Evolutionary conservation across 2,113 vertebrate species (phyloP).

Genomic region (Synodontis membranacea): DNA sequence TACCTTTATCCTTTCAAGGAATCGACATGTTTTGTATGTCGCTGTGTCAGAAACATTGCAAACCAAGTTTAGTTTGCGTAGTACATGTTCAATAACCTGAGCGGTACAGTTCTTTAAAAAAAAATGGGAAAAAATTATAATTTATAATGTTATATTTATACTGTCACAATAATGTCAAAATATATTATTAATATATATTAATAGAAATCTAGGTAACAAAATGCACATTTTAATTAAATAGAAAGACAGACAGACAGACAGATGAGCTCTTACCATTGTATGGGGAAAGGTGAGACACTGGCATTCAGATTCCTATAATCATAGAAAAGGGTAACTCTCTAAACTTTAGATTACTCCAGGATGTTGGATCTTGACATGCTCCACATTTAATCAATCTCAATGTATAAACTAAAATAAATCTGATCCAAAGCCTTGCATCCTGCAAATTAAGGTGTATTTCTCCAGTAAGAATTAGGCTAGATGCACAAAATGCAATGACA

Average conservation of each 20-base stretch:
- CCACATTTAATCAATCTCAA: neutral
- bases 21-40: neutral
- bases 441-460: neutral
- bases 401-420: neutral
- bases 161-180: neutral
- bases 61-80: neutral
- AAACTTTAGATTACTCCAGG: neutral
- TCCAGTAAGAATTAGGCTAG: neutral
- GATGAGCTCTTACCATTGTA: neutral
- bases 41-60: neutral
- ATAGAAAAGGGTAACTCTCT: neutral
- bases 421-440: neutral
- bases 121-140: neutral
- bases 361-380: neutral
- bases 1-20: conserved; percentile 18
- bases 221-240: neutral
- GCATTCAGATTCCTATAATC: conserved; percentile 5
- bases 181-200: neutral
- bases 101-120: neutral
- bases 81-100: neutral
- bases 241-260: neutral
- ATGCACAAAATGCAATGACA: neutral
- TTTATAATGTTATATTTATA: neutral
- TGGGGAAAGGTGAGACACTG: neutral
- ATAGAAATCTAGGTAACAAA: neutral